phyloP scores from a whole-genome alignment of 2,888 invertebrate species.

The Argynnis bischoffii region DNA sequence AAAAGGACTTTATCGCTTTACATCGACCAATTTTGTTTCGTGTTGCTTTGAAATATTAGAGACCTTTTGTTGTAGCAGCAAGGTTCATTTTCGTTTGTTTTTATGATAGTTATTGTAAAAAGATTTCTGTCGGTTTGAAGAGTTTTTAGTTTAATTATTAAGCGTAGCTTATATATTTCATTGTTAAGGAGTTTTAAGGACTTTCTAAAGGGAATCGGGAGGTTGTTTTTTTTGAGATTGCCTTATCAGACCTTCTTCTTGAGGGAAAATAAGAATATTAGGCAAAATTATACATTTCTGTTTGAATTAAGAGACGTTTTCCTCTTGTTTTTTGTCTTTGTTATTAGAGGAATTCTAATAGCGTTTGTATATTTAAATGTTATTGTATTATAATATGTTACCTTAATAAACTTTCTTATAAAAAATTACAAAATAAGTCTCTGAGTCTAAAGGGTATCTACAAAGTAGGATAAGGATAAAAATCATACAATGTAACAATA shows the following conservation, averaged over 20 bases:
- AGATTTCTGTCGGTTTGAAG: constrained; percentile 19
- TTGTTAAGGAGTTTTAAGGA: constrained; percentile 30
- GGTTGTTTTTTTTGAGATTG: constrained; percentile 22
- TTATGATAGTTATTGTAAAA: neutral
- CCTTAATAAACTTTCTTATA: too few species aligned
- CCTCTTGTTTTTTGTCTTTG: too few species aligned
- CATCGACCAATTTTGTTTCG: constrained; percentile 27
- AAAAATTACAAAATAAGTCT: too few species aligned
- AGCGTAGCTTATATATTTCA: constrained; percentile 34
- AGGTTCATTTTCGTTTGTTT: constrained; percentile 14
- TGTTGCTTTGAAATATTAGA: neutral
- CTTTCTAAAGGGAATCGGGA: constrained; percentile 17
- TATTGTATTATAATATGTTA: too few species aligned
- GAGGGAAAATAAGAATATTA: constrained; percentile 14
- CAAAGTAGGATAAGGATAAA: too few species aligned
- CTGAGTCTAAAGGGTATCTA: too few species aligned
- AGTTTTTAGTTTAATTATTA: constrained; percentile 39
- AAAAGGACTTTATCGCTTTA: constrained; percentile 36
- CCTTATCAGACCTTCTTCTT: neutral
- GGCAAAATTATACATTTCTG: neutral
- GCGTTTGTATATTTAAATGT: too few species aligned
- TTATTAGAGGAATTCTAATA: too few species aligned
- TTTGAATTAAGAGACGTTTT: neutral
- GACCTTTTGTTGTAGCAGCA: constrained; percentile 9
- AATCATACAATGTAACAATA: too few species aligned